Conservation (phyloP, 2,113 vertebrate species). For the Garra rufa region DNA sequence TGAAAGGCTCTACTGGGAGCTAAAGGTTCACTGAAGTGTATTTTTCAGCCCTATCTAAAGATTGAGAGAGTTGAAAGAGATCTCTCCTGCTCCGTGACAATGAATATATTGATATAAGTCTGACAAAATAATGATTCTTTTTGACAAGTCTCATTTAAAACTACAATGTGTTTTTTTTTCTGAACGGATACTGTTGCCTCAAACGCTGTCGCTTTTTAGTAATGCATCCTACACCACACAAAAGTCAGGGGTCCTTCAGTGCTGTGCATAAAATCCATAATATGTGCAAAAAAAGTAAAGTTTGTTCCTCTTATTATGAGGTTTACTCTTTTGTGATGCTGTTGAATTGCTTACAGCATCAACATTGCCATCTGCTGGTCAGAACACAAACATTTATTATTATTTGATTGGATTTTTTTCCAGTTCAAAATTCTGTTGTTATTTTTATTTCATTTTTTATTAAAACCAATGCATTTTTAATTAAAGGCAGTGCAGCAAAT, state of each 20-base stretch:
- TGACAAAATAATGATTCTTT: background rate
- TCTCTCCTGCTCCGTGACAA: background rate
- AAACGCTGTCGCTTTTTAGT: background rate
- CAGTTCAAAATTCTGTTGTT: background rate
- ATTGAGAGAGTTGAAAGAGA: slow-evolving; percentile 25
- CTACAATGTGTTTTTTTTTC: background rate
- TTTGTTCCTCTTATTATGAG: background rate
- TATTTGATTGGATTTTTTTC: too few relatives aligned
- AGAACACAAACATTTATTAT: too few relatives aligned
- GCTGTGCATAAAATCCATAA: background rate
- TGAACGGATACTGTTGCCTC: background rate
- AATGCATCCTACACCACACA: background rate
- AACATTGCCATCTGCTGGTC: slow-evolving; percentile 4
- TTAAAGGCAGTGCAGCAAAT: background rate
- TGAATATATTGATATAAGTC: background rate
- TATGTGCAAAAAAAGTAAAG: background rate
- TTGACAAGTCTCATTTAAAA: background rate
- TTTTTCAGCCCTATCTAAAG: slow-evolving; percentile 11
- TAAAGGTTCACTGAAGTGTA: slow-evolving; percentile 21
- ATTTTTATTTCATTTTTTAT: too few relatives aligned
- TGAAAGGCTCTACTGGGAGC: slow-evolving; percentile 19
- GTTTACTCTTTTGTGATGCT: background rate
- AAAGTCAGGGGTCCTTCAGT: background rate
- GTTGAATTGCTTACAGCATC: background rate
- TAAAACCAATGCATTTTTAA: background rate